phyloP scores from a whole-genome alignment of 2,888 invertebrate genomes.

The Drosophila hawaiiensis region DNA sequence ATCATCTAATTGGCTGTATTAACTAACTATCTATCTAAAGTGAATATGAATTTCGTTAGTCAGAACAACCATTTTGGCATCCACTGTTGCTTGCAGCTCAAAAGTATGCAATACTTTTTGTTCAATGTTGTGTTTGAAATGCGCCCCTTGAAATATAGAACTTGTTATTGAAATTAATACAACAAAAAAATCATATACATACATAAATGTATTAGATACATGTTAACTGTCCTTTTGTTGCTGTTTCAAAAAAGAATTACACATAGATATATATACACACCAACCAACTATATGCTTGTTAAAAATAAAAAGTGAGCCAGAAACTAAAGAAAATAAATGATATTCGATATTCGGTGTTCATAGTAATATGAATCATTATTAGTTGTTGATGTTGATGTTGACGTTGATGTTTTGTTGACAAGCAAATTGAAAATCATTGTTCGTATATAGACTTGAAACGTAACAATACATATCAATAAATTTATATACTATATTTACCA shows the following conservation, averaged over 20 bases:
- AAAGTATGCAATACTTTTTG: slow-evolving; percentile 69
- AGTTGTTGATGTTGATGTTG: slow-evolving; percentile 28
- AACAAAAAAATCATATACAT: background rate
- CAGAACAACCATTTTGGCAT: background rate
- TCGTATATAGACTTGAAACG: slow-evolving; percentile 81
- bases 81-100: slow-evolving; percentile 43
- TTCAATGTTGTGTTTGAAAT: slow-evolving; percentile 52
- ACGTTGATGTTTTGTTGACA: slow-evolving; percentile 28
- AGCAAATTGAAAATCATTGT: slow-evolving; percentile 53
- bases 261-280: background rate
- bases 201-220: slow-evolving; percentile 21
- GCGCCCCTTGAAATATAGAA: slow-evolving; percentile 13
- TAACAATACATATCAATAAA: slow-evolving; percentile 82
- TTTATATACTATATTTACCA: slow-evolving; percentile 51
- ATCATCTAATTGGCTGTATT: slow-evolving; percentile 14
- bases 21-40: slow-evolving; percentile 10
- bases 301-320: slow-evolving; percentile 23
- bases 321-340: slow-evolving; percentile 17
- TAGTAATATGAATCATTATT: slow-evolving; percentile 19
- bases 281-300: slow-evolving; percentile 38
- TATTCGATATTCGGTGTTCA: no score
- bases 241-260: slow-evolving; percentile 32
- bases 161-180: slow-evolving; percentile 39
- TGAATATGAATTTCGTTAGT: slow-evolving; percentile 16
- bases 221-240: slow-evolving; percentile 68